Evolutionary conservation across 2,888 invertebrate genomes (phyloP).

Genomic region (Leistus spinibarbis): DNA sequence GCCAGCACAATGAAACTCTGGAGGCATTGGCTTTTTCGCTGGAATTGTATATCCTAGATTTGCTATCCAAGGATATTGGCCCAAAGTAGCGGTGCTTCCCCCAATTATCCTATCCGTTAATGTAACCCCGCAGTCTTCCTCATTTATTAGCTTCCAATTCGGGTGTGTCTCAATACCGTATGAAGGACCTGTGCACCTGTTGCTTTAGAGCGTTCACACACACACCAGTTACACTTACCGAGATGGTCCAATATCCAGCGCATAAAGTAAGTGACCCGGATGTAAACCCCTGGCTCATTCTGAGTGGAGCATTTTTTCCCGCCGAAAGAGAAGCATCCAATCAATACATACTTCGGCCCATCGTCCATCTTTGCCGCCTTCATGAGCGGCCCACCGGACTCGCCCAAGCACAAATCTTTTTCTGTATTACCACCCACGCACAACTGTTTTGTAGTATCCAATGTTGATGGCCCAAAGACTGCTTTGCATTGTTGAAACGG

Average conservation of each 20-base stretch:
- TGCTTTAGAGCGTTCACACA: too few relatives aligned
- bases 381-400: slow-evolving; percentile 66
- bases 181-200: too few relatives aligned
- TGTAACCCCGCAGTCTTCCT: slow-evolving; percentile 4
- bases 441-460: slow-evolving; percentile 40
- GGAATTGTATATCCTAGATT: slow-evolving; percentile 62
- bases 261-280: slow-evolving; percentile 61
- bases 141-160: slow-evolving; percentile 18
- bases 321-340: slow-evolving; percentile 68
- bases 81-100: slow-evolving; percentile 63
- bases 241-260: slow-evolving; percentile 65
- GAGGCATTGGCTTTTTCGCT: neutral
- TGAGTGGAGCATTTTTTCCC: slow-evolving; percentile 60
- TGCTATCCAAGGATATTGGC: slow-evolving; percentile 69
- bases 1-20: slow-evolving; percentile 54
- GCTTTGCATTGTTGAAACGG: slow-evolving; percentile 44
- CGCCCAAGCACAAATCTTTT: slow-evolving; percentile 66
- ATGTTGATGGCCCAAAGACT: slow-evolving; percentile 13
- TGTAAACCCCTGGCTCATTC: slow-evolving; percentile 66
- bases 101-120: slow-evolving; percentile 66
- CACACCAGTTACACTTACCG: too few relatives aligned
- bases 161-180: neutral
- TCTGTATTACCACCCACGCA: slow-evolving; percentile 57
- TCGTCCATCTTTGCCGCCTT: slow-evolving; percentile 52
- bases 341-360: slow-evolving; percentile 60